Conservation (phyloP, 2,113 vertebrate species). For the Sitta europaea region DNA sequence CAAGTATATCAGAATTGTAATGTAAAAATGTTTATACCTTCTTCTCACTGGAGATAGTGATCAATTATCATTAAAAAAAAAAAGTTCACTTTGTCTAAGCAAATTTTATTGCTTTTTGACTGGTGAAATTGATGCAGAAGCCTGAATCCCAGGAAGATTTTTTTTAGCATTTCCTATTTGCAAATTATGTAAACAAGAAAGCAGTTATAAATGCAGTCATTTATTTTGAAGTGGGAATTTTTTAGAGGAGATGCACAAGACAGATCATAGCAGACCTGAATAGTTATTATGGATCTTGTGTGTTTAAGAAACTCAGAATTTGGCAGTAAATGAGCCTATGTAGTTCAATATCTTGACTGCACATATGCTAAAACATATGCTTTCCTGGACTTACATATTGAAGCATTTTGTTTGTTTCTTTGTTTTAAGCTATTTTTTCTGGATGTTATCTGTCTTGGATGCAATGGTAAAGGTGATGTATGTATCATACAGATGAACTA, state of each 20-base stretch:
- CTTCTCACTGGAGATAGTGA: not conserved
- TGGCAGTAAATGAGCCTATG: not conserved
- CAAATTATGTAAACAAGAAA: not conserved
- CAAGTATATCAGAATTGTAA: not conserved
- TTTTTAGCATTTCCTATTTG: not conserved
- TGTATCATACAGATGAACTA: not conserved
- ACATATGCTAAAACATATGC: not conserved
- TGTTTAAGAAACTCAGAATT: not conserved
- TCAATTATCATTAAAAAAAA: not conserved
- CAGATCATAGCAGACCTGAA: not conserved
- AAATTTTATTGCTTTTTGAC: not conserved
- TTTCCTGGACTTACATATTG: not conserved
- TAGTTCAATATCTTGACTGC: not conserved
- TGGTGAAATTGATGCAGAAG: not conserved
- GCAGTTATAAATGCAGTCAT: not conserved
- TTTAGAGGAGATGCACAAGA: not conserved
- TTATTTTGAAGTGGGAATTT: not conserved
- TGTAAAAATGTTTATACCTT: not conserved
- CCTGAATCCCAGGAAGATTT: not conserved
- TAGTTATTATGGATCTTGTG: not conserved
- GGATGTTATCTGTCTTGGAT: not conserved
- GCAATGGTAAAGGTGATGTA: not conserved
- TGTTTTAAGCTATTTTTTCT: not conserved
- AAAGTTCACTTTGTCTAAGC: not conserved
- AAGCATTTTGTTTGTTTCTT: not conserved